Base-by-base conservation (phyloP, 2,888 invertebrate species). In the Schizotus pectinicornis region DNA sequence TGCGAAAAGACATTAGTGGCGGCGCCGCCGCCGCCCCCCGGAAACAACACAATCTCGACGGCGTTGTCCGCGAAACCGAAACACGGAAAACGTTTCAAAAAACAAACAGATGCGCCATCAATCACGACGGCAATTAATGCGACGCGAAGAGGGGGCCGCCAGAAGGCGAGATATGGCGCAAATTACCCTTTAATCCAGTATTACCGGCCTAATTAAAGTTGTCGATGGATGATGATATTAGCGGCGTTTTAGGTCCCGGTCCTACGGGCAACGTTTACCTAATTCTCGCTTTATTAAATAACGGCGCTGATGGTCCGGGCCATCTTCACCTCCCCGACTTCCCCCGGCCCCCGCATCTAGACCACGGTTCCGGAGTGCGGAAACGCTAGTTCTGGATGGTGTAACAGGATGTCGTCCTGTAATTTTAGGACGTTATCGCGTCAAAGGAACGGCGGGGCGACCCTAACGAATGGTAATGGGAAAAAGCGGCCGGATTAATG, bases 181-280 rank as follows among this genome's bases (percentile, higher is more conserved):
- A 63, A 61, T 67, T 63, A 61, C 60, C 56, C 62, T 60, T 59
- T 63, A 65, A 65, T 63, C 60, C 58, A 53, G 47, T 58, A 52
- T 57, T 56, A 48, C 54, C 56, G 45, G 55, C 53, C 56, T 67
- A 67, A 67, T 67, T 67, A 67, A 57, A 55, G 59, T 62, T 56
- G 58, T 59, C 65, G 61, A 61, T 62, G 60, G 54, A 52, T 62
- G 61, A 64, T 64, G 60, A 48, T 60, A 59, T 62, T 64, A 61
- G 48, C 43, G 45, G 50, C 57, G 54, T 63, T 59, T 60, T 53
- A 47, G 59, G 47, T 47, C 48, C 41, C n/a, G 46, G 51, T 58
- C 62, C 65, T 61, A 47, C 45, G 59, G 59, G 65, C 57, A 43
- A 51, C 54, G 60, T 60, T 63, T 51, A 62, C 58, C 63, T 58